phyloP scores from a whole-genome alignment of 1,140 invertebrate species.

The Cecropterus lyciades region DNA sequence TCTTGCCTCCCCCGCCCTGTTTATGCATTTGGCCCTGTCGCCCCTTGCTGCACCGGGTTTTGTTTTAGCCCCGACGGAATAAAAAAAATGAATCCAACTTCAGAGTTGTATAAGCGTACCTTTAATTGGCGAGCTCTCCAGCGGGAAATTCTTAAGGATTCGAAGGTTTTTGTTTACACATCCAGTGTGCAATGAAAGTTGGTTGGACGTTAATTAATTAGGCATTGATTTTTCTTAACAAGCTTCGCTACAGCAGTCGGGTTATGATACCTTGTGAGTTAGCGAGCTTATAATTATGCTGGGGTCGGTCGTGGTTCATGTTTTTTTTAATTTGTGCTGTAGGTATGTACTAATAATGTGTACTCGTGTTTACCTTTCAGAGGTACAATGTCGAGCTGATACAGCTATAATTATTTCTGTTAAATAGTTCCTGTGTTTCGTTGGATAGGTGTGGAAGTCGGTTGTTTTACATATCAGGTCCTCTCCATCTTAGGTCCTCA shows the following conservation, averaged over 20 bases:
- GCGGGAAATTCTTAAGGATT: slow-evolving; percentile 30
- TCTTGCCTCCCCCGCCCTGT: slow-evolving; percentile 64
- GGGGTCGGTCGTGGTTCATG: not conserved
- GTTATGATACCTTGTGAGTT: slow-evolving; percentile 1
- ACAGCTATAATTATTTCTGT: no score
- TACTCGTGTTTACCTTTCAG: no score
- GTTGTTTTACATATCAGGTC: no score
- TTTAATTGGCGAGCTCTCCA: slow-evolving; percentile 51
- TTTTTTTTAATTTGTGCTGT: no score
- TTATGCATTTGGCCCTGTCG: slow-evolving; percentile 58
- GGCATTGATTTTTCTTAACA: slow-evolving; percentile 33
- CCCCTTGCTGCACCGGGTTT: slow-evolving; percentile 59
- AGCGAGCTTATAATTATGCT: slow-evolving; percentile 20
- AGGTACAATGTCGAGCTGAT: no score
- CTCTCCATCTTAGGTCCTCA: no score
- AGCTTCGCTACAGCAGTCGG: not conserved
- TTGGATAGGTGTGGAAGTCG: no score
- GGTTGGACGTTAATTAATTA: slow-evolving; percentile 36
- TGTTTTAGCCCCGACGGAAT: slow-evolving; percentile 48
- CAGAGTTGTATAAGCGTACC: slow-evolving; percentile 49
- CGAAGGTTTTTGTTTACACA: slow-evolving; percentile 33
- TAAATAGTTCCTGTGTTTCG: no score
- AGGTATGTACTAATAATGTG: no score
- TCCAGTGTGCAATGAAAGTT: slow-evolving; percentile 26
- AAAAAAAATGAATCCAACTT: slow-evolving; percentile 58